These are phyloP conservation scores for Trypoxylon attenuatum DNA, from an alignment of 2,888 invertebrate species.

Conservation along the genomic window DNA sequence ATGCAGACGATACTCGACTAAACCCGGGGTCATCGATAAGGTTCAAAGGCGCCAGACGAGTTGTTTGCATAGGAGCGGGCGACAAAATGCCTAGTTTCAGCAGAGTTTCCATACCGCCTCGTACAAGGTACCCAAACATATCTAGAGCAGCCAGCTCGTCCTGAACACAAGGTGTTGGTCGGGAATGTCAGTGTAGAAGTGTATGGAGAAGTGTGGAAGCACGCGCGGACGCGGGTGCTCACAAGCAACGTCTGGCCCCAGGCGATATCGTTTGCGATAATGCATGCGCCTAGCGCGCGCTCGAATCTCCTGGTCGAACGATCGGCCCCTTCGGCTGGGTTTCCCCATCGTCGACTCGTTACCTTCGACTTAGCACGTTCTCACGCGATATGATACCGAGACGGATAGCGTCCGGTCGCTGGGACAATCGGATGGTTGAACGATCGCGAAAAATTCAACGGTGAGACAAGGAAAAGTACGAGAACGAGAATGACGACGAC, in stretches of 20 bases:
- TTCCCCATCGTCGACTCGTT: conserved; percentile 48
- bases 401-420: conserved; percentile 11
- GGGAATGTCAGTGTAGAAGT: too few relatives aligned
- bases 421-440: conserved; percentile 26
- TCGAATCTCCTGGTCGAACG: conserved; percentile 56
- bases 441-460: conserved; percentile 45
- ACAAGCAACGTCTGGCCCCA: conserved; percentile 47
- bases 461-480: too few relatives aligned
- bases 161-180: conserved; percentile 8
- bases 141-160: conserved; percentile 17
- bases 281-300: conserved; percentile 52
- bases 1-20: conserved; percentile 13
- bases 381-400: conserved; percentile 45
- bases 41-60: conserved; percentile 22
- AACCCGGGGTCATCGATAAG: conserved; percentile 30
- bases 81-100: conserved; percentile 41
- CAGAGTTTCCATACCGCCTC: conserved; percentile 19
- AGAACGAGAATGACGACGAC: too few relatives aligned
- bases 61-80: conserved; percentile 43
- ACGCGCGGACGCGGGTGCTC: conserved; percentile 12
- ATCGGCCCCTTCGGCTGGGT: conserved; percentile 39
- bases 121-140: conserved; percentile 11
- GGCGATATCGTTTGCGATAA: conserved; percentile 57
- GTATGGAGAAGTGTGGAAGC: not conserved
- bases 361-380: conserved; percentile 54